phyloP scores from a whole-genome alignment of 2,797 vertebrate species.

The Otolemur crassicaudatus region DNA sequence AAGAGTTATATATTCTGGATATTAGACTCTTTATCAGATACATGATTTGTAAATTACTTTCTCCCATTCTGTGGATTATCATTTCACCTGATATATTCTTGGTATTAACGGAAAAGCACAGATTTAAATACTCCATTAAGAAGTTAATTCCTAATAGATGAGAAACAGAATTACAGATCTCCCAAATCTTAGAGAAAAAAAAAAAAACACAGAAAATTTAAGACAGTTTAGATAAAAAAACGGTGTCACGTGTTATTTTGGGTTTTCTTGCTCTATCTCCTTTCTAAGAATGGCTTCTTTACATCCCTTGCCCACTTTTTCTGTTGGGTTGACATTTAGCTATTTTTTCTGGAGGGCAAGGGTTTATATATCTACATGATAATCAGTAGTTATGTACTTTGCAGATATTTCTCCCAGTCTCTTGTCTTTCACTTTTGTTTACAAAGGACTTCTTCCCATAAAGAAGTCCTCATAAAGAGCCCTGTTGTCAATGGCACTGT shows the following conservation, averaged over 20 bases:
- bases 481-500: neutral
- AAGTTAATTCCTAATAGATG: neutral
- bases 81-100: neutral
- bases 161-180: neutral
- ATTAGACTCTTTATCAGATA: neutral
- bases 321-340: neutral
- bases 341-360: neutral
- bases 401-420: neutral
- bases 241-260: neutral
- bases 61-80: neutral
- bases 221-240: neutral
- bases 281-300: neutral
- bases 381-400: neutral
- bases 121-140: constrained; percentile 19
- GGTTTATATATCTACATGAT: neutral
- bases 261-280: neutral
- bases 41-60: constrained; percentile 12
- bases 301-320: neutral
- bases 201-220: neutral
- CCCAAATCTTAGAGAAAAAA: neutral
- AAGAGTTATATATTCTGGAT: neutral
- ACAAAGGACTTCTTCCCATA: neutral
- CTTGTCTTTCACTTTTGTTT: neutral
- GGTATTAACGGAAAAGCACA: neutral
- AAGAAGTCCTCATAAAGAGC: neutral